Evolutionary conservation across 2,113 vertebrate species (phyloP), one percentile per base, ranked within the genome.

Genomic region (Oryzias melastigma): DNA sequence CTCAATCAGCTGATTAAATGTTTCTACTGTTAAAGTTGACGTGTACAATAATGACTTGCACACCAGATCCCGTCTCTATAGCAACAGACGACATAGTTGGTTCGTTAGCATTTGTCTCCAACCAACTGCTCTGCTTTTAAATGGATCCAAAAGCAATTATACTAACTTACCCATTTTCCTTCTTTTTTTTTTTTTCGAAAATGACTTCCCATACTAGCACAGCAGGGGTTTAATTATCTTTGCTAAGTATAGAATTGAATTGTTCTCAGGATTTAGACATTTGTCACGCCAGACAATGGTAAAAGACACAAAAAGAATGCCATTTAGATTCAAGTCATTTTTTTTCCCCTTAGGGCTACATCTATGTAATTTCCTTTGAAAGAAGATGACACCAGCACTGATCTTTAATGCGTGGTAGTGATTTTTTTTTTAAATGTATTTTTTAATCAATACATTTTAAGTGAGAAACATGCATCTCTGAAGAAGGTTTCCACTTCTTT

Each of bases 21-120:
- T 35, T 35, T 35, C 35, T 35, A 35, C 35, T 35, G 35, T 35
- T 35, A 35, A 68, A 15, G 14, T 47, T 68, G 73, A 78, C 68
- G 53, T 81, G 13, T 15, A 42, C 18, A 49, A 69, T 66, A 79
- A 71, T 62, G 58, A 35, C 66, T 43, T 71, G 58, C 51, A 52
- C 25, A 66, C 65, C 45, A 70, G 67, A 74, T 62, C 55, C 47
- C 41, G 53, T 41, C 4, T 79, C 65, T 42, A 63, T 64, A 41
- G 58, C 59, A 58, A 20, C 66, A 25, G 64, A 65, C 19, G 63
- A 19, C 63, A 57, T 58, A 54, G 61, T 42, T 35, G 47, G 35
- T 63, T 35, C 29, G 48, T 68, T 58, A 73, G 58, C 58, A 46
- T 63, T 70, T 66, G 66, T 74, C 55, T 72, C 62, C 64, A 65